Evolutionary conservation across 2,113 vertebrate species (phyloP), one percentile per base, ranked within the genome.

Genomic region (Apeltes quadracus): DNA sequence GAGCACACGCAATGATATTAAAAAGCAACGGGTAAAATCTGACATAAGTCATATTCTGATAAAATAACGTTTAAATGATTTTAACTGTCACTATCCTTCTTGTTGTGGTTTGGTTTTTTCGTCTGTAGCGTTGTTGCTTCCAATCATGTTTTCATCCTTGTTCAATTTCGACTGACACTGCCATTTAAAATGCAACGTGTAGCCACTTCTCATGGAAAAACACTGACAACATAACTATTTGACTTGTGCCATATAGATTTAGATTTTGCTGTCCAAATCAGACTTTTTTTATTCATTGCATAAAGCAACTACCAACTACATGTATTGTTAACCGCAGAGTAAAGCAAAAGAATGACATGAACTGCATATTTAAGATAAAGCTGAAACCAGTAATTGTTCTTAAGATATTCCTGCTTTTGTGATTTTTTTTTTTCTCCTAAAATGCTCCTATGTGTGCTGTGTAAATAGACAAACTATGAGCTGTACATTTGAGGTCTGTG

Each of bases 111-210:
- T 78, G 69, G 75, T 83, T 78, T 74, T 54, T 53, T 46, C 41
- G 22, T 88, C 68, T 75, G 68, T 59, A 69, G 55, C 68, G 29
- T 56, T 67, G 76, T 84, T 70, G 53, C 43, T 29, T 86, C 70
- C 83, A 88, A 76, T 89, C 75, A 77, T 81, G 79, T 85, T 85
- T 81, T 76, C 73, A 56, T 77, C 69, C 78, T 61, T 82, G 78
- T 85, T 86, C 70, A 83, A 83, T 89, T 87, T 88, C 22, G 71
- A 64, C 46, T 70, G 66, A 81, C 71, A 72, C 50, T 61, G 73
- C 41, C 54, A 54, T 82, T 81, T 86, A 75, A 61, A 77, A 83
- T 77, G 69, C 16, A 48, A 78, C 38, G 15, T 76, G 41, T 18
- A 44, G 32, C 44, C 34, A 70, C 39, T 75, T 78, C 50, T 75